A percentile compares a stretch with the other conserved stretches of the same genome.
phyloP scores from a whole-genome alignment of 2,888 invertebrate genomes.

The Heliconius hortense region DNA sequence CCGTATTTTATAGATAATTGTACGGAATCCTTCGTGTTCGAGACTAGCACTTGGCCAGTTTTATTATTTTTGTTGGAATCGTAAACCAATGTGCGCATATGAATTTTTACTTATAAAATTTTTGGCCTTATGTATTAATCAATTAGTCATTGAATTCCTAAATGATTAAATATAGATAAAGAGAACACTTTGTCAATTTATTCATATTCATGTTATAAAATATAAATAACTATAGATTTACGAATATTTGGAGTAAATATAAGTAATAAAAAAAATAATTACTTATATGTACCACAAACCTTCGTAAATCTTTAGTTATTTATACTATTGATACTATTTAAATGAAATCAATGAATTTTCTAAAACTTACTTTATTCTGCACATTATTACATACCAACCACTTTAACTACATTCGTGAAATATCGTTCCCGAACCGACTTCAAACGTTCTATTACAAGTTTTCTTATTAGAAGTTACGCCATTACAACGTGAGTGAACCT shows the following conservation, averaged over 20 bases:
- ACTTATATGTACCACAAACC: too few species aligned
- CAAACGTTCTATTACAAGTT: constrained; percentile 77
- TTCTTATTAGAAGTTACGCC: constrained; percentile 80
- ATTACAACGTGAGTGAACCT: constrained; percentile 64
- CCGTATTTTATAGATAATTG: too few species aligned
- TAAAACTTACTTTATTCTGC: background rate
- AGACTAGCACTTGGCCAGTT: too few species aligned
- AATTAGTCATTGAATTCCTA: background rate
- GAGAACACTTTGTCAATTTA: background rate
- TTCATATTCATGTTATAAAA: background rate
- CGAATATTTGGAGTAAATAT: too few species aligned
- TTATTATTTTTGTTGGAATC: background rate
- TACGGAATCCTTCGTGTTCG: too few species aligned
- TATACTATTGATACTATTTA: too few species aligned
- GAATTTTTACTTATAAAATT: background rate
- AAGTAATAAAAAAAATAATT: too few species aligned
- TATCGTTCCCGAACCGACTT: constrained; percentile 69
- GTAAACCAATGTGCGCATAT: background rate
- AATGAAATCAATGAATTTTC: background rate
- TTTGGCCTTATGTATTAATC: background rate
- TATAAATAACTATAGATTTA: too few species aligned
- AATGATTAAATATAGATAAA: background rate
- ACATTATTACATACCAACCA: constrained; percentile 48
- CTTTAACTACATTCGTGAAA: constrained; percentile 69
- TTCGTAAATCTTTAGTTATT: too few species aligned